Base-by-base conservation (phyloP, 2,888 invertebrate species). In the Endomychus coccineus region DNA sequence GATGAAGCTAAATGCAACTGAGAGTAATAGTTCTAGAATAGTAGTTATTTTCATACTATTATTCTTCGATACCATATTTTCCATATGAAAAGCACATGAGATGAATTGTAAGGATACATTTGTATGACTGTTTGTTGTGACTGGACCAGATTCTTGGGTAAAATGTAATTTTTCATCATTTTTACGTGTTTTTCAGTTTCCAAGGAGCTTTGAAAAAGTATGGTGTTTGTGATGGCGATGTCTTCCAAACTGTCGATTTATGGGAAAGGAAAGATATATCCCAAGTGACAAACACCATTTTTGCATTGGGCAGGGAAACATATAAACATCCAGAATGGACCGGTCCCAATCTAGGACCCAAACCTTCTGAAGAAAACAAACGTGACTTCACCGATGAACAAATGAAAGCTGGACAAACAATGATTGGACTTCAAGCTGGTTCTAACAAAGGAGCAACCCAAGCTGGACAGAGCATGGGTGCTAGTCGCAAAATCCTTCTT, bases 201-300 rank as follows among this genome's bases (percentile, higher is more conserved):
- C 83, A 90, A 66, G 80, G 79, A 36, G 91, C 89, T 7, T 71
- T 88, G 52, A 85, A 83, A 63, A 78, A 75, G 0, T 88, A 92
- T 64, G 97, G 96, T 44, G 92, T 96, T 10, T 69, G 78, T 33
- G 90, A 90, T 61, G 77, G 85, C 45, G 96, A 96, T 66, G 83
- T 89, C 35, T 96, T 96, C 81, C 92, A 95, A 70, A 96, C 96
- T 3, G 91, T 94, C 31, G 97, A 97, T 65, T 75, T 97, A 33
- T 96, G 83, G 77, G 96, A 97, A 67, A 85, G 87, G 76, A 90
- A 88, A 68, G 89, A 91, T 68, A 85, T 90, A 56, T 78, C 81
- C 13, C 79, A 79, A 66, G 87, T 91, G 34, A 81, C 85, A 62
- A 84, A 82, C 67, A 86, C 87, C 50, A 74, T 91, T 44, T 89